These are phyloP conservation scores for Amblyteles armatorius DNA, from an alignment of 2,888 invertebrate genomes.

Conservation along the genomic window DNA sequence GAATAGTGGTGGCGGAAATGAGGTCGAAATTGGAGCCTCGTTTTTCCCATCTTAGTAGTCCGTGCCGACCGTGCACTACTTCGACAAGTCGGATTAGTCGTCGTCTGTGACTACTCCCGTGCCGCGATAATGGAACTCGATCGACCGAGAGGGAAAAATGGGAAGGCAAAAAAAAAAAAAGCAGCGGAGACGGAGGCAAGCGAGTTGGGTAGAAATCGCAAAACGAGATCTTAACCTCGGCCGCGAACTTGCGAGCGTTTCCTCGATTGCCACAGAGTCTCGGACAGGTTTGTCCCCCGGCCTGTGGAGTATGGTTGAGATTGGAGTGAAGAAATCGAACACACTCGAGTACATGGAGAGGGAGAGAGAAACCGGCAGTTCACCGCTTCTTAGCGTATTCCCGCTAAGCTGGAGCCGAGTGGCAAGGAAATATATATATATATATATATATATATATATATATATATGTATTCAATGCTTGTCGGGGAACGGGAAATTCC, in stretches of 20 bases:
- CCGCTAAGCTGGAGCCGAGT: not conserved
- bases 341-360: not conserved
- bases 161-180: constrained; percentile 3
- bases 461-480: not conserved
- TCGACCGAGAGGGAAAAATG: constrained; percentile 47
- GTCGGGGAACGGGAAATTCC: not conserved
- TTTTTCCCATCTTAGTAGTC: not conserved
- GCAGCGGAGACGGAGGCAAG: not conserved
- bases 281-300: constrained; percentile 31
- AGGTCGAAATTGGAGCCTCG: constrained; percentile 43
- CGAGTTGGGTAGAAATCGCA: constrained; percentile 48
- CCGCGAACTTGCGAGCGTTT: constrained; percentile 60
- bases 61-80: not conserved
- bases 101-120: constrained; percentile 8
- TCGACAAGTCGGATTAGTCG: constrained; percentile 38
- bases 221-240: constrained; percentile 64
- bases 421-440: not conserved
- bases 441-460: not conserved
- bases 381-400: not conserved
- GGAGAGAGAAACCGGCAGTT: not conserved
- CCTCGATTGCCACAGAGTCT: constrained; percentile 37
- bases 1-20: constrained; percentile 34
- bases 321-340: constrained; percentile 47
- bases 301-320: constrained; percentile 2
- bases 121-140: constrained; percentile 53